Evolutionary conservation across 2,797 vertebrate species (phyloP), one percentile per base, ranked within the genome.

Genomic region (Sardinella longiceps): DNA sequence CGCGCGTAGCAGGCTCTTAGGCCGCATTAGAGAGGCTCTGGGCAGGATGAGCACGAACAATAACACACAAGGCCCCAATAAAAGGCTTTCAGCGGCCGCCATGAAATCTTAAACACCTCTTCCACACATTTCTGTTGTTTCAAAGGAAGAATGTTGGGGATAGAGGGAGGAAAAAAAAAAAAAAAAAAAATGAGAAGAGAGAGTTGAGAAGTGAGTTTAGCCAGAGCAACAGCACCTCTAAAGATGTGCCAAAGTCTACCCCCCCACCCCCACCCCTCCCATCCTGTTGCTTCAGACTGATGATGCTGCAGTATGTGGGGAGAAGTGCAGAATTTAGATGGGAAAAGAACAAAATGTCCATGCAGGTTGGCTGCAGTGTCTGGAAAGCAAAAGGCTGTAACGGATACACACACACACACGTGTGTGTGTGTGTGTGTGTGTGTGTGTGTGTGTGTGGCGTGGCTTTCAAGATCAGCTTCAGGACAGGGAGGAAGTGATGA

Each of bases 31-130:
- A 87, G 86, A 84, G 83, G 45, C 50, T 33, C 58, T 30, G 84
- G 86, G 88, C 89, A 85, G 85, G 87, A 91, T 80, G 92, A 92
- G 90, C 91, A 70, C 80, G 89, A 91, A 91, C 90, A 90, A 87
- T 91, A 88, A 84, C 83, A 66, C 85, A 87, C 88, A 9, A 83
- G 84, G 84, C 87, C 81, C 89, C 84, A 84, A 23, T 77, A 77
- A 90, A 92, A 91, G 89, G 90, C 92, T 93, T 91, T 94, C 88
- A 91, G 87, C 87, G 74, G 33, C 70, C 90, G 85, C 53, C 91
- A 93, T 95, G 85, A 94, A 94, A 94, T 93, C 92, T 94, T 94
- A 94, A 94, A 94, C 86, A 92, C 90, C 82, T 87, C 82, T 81
- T 86, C 85, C 33, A 81, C 39, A 14, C 80, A 58, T 83, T 82